Conservation (phyloP, 2,797 vertebrate genomes). For the Myotis daubentonii region DNA sequence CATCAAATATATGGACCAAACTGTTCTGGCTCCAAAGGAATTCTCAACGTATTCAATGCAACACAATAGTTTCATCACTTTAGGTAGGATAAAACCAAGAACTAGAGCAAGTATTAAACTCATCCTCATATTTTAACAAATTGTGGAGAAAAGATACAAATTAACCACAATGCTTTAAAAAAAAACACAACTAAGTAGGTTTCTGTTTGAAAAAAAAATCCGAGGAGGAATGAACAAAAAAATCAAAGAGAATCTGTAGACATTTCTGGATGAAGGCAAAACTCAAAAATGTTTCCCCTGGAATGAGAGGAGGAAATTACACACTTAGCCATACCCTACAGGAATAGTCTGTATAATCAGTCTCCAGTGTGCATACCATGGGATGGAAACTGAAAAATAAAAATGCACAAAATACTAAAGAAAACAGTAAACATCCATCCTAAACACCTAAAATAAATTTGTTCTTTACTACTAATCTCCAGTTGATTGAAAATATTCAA, state of each 20-base stretch:
- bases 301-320: constrained; percentile 61
- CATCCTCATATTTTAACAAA: constrained; percentile 59
- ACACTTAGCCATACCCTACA: constrained; percentile 62
- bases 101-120: constrained; percentile 38
- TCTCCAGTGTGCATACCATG: constrained; percentile 48
- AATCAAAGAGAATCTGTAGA: constrained; percentile 65
- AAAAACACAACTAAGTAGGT: constrained; percentile 13
- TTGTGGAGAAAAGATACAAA: constrained; percentile 42
- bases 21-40: constrained; percentile 49
- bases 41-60: constrained; percentile 52
- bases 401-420: constrained; percentile 51
- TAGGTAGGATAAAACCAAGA: constrained; percentile 34
- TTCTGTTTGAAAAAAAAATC: constrained; percentile 62
- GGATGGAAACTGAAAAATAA: constrained; percentile 54
- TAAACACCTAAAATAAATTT: constrained; percentile 66
- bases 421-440: constrained; percentile 42
- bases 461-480: constrained; percentile 7
- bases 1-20: constrained; percentile 40
- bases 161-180: constrained; percentile 54
- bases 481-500: not conserved
- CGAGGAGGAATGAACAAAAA: constrained; percentile 56
- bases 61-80: constrained; percentile 36
- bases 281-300: constrained; percentile 58
- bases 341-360: constrained; percentile 52
- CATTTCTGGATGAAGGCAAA: constrained; percentile 62